Evolutionary conservation across 2,797 vertebrate genomes (phyloP).

Genomic region (Coccyzus lansbergi): DNA sequence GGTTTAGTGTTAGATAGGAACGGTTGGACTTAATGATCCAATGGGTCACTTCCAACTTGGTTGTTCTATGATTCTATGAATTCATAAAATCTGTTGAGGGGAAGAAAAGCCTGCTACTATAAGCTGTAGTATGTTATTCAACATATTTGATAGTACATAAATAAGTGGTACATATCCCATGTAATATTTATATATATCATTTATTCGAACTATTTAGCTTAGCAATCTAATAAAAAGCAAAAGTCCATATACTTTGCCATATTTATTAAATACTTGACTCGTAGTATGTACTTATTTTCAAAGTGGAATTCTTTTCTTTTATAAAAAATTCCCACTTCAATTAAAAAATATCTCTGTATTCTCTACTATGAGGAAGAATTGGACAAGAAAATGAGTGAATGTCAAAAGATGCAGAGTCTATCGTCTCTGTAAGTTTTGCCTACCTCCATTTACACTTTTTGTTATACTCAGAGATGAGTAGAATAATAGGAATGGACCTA

Average conservation of each 20-base stretch:
- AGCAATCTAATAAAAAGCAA: neutral
- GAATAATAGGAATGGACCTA: neutral
- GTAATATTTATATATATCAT: neutral
- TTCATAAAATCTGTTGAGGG: neutral
- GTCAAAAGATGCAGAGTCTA: neutral
- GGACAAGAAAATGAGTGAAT: neutral
- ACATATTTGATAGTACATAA: neutral
- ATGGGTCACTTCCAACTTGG: too few relatives aligned
- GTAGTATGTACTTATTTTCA: neutral
- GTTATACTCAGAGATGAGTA: neutral
- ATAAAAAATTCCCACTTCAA: neutral
- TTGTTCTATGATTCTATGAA: too few relatives aligned
- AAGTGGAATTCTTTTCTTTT: neutral
- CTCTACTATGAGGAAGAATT: neutral
- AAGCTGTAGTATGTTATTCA: neutral
- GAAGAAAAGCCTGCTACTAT: neutral
- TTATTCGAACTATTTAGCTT: neutral
- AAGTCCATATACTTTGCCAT: neutral
- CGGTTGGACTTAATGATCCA: too few relatives aligned
- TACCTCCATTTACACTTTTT: neutral
- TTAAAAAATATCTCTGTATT: neutral
- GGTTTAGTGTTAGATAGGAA: too few relatives aligned
- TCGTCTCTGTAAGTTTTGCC: neutral
- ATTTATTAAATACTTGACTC: neutral
- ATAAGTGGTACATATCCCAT: neutral